Conservation (phyloP, 92 coral and sea anemone genomes). For the Parazoanthus swiftii region DNA sequence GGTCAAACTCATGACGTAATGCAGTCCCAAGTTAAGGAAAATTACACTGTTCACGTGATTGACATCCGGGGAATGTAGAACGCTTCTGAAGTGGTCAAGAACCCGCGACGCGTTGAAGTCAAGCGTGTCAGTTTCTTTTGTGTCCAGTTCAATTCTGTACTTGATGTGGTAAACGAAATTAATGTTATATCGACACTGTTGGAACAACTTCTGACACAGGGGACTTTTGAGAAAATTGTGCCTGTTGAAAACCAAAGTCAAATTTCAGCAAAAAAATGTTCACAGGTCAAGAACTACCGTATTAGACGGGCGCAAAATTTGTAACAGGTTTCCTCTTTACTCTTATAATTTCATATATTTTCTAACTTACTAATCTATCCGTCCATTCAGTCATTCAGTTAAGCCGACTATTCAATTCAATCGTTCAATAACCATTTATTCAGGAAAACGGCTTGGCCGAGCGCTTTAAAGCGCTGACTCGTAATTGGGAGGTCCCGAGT, state of each 20-base stretch:
- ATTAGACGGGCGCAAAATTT: too few species aligned
- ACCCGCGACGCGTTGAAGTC: conserved; percentile 28
- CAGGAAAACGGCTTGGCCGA: too few species aligned
- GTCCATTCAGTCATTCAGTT: not conserved
- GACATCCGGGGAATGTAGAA: conserved; percentile 56
- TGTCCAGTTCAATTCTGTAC: conserved; percentile 34
- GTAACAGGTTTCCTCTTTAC: too few species aligned
- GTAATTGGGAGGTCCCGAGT: too few species aligned
- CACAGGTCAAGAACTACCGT: too few species aligned
- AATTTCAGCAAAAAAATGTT: too few species aligned
- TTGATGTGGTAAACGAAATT: conserved; percentile 39
- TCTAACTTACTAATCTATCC: too few species aligned
- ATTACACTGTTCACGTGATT: conserved; percentile 66
- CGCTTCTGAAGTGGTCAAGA: conserved; percentile 61
- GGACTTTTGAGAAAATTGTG: conserved; percentile 25
- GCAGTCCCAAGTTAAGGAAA: conserved; percentile 37
- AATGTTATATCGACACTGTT: conserved; percentile 41
- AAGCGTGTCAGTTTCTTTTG: conserved; percentile 20
- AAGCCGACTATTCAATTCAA: too few species aligned
- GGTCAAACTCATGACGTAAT: conserved; percentile 38
- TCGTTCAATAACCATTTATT: too few species aligned
- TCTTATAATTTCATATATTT: too few species aligned
- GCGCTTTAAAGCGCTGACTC: too few species aligned
- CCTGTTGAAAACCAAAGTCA: not conserved
- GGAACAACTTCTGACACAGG: conserved; percentile 30